Percentiles rank a stretch among this genome's conserved stretches.
Evolutionary conservation across 2,113 vertebrate genomes (phyloP).

Genomic region (Bostrychus sinensis): DNA sequence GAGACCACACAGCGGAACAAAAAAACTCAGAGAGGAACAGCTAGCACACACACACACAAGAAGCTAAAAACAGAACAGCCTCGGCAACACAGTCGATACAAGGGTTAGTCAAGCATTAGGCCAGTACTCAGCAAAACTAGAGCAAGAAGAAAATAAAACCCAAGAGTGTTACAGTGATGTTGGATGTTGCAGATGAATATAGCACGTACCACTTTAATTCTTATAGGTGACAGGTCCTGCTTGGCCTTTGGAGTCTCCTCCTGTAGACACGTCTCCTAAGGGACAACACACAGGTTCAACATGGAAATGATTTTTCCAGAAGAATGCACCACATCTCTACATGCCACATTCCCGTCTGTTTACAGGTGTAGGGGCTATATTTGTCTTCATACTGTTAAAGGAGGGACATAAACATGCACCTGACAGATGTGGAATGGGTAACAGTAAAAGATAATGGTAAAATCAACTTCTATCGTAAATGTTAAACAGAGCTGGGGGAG

Average conservation of each 20-base stretch:
- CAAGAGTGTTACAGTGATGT: not conserved
- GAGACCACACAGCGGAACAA: constrained; percentile 6
- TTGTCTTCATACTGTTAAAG: not conserved
- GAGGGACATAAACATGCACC: not conserved
- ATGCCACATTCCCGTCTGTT: not conserved
- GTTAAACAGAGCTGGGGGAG: not conserved
- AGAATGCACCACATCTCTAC: not conserved
- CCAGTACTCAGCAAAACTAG: constrained; percentile 24
- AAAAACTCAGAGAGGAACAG: constrained; percentile 1
- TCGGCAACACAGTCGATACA: constrained; percentile 27
- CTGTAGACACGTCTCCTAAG: constrained; percentile 78
- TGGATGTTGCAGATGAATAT: constrained; percentile 16
- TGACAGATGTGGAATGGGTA: not conserved
- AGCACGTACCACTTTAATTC: constrained; percentile 77
- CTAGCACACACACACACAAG: constrained; percentile 5
- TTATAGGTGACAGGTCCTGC: constrained; percentile 78
- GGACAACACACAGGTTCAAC: constrained; percentile 25
- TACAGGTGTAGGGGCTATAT: constrained; percentile 3
- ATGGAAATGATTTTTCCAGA: constrained; percentile 13
- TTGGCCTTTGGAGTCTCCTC: constrained; percentile 69
- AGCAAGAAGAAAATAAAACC: constrained; percentile 11
- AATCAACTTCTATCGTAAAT: constrained; percentile 1
- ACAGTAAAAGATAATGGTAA: not conserved
- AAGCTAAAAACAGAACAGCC: constrained; percentile 43
- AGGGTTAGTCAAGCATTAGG: constrained; percentile 28